Conservation (phyloP, 2,113 vertebrate species). For the Tachysurus vachellii region DNA sequence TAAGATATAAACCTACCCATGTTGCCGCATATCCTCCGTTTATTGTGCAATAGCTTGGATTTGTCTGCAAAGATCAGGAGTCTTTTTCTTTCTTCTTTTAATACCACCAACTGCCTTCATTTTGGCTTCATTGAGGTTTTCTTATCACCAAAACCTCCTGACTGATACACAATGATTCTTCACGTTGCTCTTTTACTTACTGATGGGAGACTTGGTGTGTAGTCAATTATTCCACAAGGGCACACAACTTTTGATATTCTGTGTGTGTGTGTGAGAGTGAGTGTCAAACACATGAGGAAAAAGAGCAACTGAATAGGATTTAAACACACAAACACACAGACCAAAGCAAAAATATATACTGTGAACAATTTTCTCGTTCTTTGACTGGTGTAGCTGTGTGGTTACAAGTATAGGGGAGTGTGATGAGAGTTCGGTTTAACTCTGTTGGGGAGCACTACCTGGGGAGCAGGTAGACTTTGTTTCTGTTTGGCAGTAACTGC, state of each 20-base stretch:
- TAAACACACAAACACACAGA: not conserved
- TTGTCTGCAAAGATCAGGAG: constrained; percentile 2
- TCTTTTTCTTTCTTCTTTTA: not conserved
- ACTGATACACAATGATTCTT: constrained; percentile 31
- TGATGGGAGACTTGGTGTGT: not conserved
- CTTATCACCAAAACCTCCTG: constrained; percentile 23
- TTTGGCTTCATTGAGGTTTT: constrained; percentile 11
- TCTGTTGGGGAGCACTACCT: constrained; percentile 49
- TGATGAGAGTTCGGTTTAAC: constrained; percentile 50
- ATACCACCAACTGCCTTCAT: constrained; percentile 23
- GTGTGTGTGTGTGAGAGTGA: not conserved
- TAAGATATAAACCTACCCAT: constrained; percentile 45
- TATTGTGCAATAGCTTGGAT: constrained; percentile 18
- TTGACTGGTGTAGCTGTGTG: constrained; percentile 38
- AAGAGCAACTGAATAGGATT: not conserved
- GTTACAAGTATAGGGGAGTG: constrained; percentile 28
- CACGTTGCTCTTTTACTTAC: constrained; percentile 12
- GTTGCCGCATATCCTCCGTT: constrained; percentile 20
- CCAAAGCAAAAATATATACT: not conserved
- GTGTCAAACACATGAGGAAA: constrained; percentile 26
- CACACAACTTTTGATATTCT: constrained; percentile 25
- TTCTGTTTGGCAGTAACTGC: constrained; percentile 58
- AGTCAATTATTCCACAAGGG: constrained; percentile 23
- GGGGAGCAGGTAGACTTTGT: constrained; percentile 50
- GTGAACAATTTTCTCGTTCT: constrained; percentile 41